Evolutionary conservation across 2,113 vertebrate genomes (phyloP).

Genomic region (Oncorhynchus tshawytscha): DNA sequence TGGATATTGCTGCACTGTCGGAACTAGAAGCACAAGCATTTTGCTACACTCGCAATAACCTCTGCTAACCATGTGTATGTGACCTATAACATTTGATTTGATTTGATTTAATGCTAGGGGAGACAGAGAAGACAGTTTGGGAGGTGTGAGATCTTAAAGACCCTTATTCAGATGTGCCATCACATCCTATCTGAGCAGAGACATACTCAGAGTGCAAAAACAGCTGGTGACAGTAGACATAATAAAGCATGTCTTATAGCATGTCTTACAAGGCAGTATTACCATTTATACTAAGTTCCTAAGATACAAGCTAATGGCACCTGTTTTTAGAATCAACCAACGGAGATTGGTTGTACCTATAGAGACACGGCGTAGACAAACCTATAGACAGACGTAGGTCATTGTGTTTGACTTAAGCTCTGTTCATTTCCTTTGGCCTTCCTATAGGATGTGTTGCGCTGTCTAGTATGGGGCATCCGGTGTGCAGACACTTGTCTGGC

Average conservation of each 20-base stretch:
- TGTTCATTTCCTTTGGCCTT: constrained; percentile 12
- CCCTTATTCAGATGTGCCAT: not conserved
- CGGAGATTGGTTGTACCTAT: constrained; percentile 3
- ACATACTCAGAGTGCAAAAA: constrained; percentile 23
- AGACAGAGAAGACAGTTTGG: constrained; percentile 12
- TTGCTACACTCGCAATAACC: too few relatives aligned
- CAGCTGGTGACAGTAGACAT: constrained; percentile 37
- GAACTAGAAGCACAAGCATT: too few relatives aligned
- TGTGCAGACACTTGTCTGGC: constrained; percentile 26
- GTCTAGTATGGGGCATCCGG: constrained; percentile 38
- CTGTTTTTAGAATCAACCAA: constrained; percentile 51
- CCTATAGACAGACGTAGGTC: constrained; percentile 59
- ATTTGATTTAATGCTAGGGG: too few relatives aligned
- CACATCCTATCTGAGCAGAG: not conserved
- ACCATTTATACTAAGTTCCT: constrained; percentile 31
- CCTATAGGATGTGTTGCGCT: constrained; percentile 26
- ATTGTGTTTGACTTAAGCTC: constrained; percentile 26
- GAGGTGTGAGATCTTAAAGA: constrained; percentile 37
- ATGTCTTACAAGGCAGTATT: constrained; percentile 37
- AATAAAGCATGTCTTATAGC: constrained; percentile 47
- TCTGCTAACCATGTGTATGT: too few relatives aligned
- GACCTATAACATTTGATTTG: too few relatives aligned
- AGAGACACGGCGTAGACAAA: not conserved
- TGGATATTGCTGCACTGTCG: too few relatives aligned
- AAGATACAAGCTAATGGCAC: constrained; percentile 42